Evolutionary conservation across 2,888 invertebrate genomes (phyloP).

Genomic region (Sacculina carcini): DNA sequence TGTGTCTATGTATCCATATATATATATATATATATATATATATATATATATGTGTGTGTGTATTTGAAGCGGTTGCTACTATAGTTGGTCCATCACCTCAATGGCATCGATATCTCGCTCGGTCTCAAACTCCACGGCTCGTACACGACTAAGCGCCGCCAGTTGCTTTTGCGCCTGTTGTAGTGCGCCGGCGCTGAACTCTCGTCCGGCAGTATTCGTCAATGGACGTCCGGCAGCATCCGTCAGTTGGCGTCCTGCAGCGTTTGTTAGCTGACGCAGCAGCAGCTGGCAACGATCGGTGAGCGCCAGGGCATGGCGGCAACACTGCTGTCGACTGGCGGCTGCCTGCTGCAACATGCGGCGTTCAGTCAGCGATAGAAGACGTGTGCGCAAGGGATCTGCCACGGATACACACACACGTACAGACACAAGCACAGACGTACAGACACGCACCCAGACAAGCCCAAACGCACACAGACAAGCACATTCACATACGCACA

Average conservation of each 20-base stretch:
- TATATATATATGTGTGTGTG: not conserved
- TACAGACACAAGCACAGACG: not conserved
- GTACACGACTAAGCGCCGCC: slow-evolving; percentile 71
- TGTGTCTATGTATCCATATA: too few species aligned
- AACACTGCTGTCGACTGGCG: slow-evolving; percentile 40
- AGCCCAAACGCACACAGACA: not conserved
- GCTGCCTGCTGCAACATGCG: slow-evolving; percentile 38
- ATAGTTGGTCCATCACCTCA: slow-evolving; percentile 30
- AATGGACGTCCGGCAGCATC: slow-evolving; percentile 50
- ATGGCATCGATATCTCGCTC: slow-evolving; percentile 77
- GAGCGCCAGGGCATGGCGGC: slow-evolving; percentile 41
- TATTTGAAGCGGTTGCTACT: not conserved
- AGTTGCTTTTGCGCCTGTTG: too few species aligned
- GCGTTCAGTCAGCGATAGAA: not conserved
- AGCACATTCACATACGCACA: not conserved
- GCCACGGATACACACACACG: not conserved
- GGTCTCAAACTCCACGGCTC: slow-evolving; percentile 87
- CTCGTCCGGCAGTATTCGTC: slow-evolving; percentile 34
- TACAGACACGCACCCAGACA: not conserved
- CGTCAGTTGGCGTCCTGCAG: slow-evolving; percentile 64
- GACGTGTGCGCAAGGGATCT: not conserved
- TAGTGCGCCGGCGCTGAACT: not conserved
- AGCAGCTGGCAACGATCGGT: slow-evolving; percentile 73
- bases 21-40: not conserved
- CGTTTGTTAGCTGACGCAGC: slow-evolving; percentile 61